Conservation (phyloP, 1,140 invertebrate genomes). For the Macrobrachium nipponense region DNA sequence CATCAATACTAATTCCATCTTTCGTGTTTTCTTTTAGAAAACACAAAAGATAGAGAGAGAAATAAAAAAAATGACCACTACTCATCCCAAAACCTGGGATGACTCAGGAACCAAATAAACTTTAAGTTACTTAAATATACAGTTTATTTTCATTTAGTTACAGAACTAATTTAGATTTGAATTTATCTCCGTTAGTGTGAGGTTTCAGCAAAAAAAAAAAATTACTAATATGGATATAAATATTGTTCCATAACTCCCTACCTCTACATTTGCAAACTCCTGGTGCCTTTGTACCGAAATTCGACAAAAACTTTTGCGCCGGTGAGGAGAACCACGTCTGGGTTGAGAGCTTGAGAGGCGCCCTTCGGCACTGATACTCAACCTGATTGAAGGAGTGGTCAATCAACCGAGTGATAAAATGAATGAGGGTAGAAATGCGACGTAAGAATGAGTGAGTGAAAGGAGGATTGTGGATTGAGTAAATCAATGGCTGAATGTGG, state of each 20-base stretch:
- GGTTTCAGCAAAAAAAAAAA: no score
- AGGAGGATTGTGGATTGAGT: background rate
- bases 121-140: no score
- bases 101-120: no score
- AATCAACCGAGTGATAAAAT: background rate
- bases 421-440: background rate
- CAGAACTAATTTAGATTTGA: no score
- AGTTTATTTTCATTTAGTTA: no score
- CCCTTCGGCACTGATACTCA: conserved; percentile 35
- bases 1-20: no score
- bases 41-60: no score
- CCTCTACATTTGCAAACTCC: conserved; percentile 41
- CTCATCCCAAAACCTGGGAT: no score
- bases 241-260: background rate
- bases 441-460: background rate
- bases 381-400: background rate
- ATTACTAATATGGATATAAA: no score
- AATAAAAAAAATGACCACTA: no score
- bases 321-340: conserved; percentile 48
- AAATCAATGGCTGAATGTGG: background rate
- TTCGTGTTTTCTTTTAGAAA: no score
- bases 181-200: no score
- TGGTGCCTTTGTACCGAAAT: conserved; percentile 10
- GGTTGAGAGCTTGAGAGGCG: conserved; percentile 32
- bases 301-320: background rate